Conservation (phyloP, 2,797 vertebrate genomes). For the Hyperoplus immaculatus region DNA sequence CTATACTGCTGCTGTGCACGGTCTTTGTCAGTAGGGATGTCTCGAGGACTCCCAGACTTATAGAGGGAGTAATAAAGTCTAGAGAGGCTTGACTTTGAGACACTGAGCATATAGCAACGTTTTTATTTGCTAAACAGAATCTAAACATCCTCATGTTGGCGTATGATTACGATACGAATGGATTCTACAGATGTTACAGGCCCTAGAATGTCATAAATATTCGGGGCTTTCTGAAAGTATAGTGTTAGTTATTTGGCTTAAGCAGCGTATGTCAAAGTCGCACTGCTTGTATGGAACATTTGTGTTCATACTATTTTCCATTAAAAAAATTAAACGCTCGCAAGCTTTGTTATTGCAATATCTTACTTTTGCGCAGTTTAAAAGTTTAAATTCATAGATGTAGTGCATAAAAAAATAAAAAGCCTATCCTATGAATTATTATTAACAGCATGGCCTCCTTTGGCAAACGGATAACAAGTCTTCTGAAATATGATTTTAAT, state of each 20-base stretch:
- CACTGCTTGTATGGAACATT: background rate
- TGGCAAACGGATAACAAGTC: background rate
- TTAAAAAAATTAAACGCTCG: background rate
- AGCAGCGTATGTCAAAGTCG: background rate
- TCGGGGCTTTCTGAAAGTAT: too few species aligned
- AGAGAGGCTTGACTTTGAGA: background rate
- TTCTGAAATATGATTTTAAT: background rate
- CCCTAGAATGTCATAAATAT: too few species aligned
- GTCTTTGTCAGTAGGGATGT: background rate
- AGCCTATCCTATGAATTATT: background rate
- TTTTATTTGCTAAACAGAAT: slow-evolving; percentile 1
- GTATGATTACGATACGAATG: background rate
- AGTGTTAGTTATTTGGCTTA: slow-evolving; percentile 4
- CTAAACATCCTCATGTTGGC: background rate
- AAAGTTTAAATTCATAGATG: slow-evolving; percentile 31
- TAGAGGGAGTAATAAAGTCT: background rate
- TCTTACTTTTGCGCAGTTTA: slow-evolving; percentile 1
- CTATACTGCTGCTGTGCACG: background rate
- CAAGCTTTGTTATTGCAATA: background rate
- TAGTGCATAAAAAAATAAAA: slow-evolving; percentile 3
- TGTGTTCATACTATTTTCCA: background rate
- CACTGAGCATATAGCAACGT: background rate
- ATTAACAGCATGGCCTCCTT: slow-evolving; percentile 33
- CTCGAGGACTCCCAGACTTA: background rate
- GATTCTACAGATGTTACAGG: background rate